Conservation (phyloP, 2,888 invertebrate species). For the Nesidiocoris tenuis region DNA sequence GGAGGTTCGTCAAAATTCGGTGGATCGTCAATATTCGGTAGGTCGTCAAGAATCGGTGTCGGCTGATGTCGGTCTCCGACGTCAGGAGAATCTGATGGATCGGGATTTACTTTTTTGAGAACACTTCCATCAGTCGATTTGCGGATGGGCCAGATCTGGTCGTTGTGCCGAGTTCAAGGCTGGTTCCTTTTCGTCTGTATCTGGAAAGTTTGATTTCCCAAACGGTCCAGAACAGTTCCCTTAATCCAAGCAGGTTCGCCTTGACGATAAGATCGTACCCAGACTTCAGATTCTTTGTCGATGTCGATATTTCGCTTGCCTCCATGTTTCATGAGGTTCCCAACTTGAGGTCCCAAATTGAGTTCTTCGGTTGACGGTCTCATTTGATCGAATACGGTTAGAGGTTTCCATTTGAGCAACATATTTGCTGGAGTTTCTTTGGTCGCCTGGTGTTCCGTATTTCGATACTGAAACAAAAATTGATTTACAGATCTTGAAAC, state of each 20-base stretch:
- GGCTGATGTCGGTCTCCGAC: too few relatives aligned
- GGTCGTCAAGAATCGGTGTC: too few relatives aligned
- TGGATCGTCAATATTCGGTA: too few relatives aligned
- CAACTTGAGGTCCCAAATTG: too few relatives aligned
- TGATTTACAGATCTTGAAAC: not conserved
- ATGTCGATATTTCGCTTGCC: too few relatives aligned
- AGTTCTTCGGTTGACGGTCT: not conserved
- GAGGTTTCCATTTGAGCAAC: not conserved
- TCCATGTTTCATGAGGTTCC: too few relatives aligned
- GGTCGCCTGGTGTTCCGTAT: not conserved
- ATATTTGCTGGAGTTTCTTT: constrained; percentile 6
- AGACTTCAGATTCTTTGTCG: not conserved
- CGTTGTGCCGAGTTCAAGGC: not conserved
- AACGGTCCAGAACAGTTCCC: not conserved
- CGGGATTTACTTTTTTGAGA: too few relatives aligned
- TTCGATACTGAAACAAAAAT: constrained; percentile 4
- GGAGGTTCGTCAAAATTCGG: too few relatives aligned
- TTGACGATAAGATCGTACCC: not conserved
- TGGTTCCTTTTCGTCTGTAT: not conserved
- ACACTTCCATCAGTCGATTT: too few relatives aligned
- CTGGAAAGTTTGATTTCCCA: not conserved
- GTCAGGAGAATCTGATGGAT: too few relatives aligned
- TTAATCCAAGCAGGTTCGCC: not conserved
- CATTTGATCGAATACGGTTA: not conserved
- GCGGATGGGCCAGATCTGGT: too few relatives aligned